A percentile compares a stretch with the other conserved stretches of the same genome.
Conservation (phyloP, 2,888 invertebrate genomes). For the Eumacrocentrus americanus region DNA sequence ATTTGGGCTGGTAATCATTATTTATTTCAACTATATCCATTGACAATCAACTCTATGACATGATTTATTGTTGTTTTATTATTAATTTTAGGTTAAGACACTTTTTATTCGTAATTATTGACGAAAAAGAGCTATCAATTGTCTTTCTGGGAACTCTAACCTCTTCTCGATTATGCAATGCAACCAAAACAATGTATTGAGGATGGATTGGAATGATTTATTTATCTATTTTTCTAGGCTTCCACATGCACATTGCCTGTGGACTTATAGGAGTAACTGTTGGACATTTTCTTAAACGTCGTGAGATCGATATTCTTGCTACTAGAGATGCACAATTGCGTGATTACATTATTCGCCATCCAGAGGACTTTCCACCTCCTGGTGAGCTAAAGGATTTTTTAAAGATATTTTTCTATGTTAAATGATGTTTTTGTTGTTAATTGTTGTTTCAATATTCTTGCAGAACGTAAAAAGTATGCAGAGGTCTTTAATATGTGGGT, state of each 20-base stretch:
- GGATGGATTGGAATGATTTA: too few species aligned
- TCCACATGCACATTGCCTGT: constrained; percentile 32
- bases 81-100: too few species aligned
- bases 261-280: constrained; percentile 21
- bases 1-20: constrained; percentile 39
- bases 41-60: too few species aligned
- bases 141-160: background rate
- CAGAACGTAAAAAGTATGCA: constrained; percentile 43
- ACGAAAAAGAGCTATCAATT: too few species aligned
- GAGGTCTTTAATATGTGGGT: constrained; percentile 45
- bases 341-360: constrained; percentile 52
- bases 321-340: constrained; percentile 44
- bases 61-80: too few species aligned
- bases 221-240: constrained; percentile 35
- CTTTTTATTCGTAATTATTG: too few species aligned
- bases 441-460: constrained; percentile 20
- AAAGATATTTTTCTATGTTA: too few species aligned
- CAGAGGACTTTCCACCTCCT: constrained; percentile 54
- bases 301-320: constrained; percentile 16
- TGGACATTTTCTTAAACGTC: constrained; percentile 24
- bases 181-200: background rate
- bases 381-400: too few species aligned
- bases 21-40: too few species aligned
- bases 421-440: background rate
- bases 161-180: background rate